A percentile compares a stretch with the other conserved stretches of the same genome.
phyloP scores from a whole-genome alignment of 1,140 invertebrate genomes.

The Lerema accius region DNA sequence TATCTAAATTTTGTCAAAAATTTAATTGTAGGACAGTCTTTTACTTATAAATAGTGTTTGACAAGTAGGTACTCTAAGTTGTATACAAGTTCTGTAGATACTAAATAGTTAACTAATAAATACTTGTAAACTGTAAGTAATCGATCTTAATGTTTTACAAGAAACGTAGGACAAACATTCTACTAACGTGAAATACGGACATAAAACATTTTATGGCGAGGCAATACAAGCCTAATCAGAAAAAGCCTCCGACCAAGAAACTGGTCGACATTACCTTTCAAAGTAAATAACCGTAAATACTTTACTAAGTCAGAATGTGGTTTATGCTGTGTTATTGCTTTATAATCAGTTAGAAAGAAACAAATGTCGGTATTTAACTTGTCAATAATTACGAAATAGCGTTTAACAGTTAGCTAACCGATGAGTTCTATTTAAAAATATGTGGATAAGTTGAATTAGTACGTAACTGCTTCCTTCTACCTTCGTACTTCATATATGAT shows the following conservation, averaged over 20 bases:
- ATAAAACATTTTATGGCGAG: constrained; percentile 15
- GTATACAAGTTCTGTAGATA: too few species aligned
- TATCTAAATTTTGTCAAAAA: too few species aligned
- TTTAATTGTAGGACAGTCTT: too few species aligned
- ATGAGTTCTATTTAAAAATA: too few species aligned
- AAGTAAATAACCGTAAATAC: constrained; percentile 19
- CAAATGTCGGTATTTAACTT: background rate
- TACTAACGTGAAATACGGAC: background rate
- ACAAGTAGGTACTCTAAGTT: too few species aligned
- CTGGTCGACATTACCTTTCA: constrained; percentile 1
- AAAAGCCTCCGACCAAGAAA: constrained; percentile 6
- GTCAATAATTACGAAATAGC: too few species aligned
- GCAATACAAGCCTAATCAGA: constrained; percentile 6
- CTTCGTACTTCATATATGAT: too few species aligned
- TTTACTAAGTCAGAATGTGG: background rate
- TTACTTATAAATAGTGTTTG: too few species aligned
- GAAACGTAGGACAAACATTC: constrained; percentile 11
- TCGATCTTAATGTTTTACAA: background rate
- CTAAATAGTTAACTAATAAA: too few species aligned
- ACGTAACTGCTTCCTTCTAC: too few species aligned
- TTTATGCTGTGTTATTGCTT: background rate
- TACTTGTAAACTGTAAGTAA: background rate
- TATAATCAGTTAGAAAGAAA: background rate
- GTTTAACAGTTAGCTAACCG: too few species aligned
- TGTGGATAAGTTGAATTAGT: too few species aligned